Conservation (phyloP, 2,888 invertebrate genomes). For the Patella pellucida region DNA sequence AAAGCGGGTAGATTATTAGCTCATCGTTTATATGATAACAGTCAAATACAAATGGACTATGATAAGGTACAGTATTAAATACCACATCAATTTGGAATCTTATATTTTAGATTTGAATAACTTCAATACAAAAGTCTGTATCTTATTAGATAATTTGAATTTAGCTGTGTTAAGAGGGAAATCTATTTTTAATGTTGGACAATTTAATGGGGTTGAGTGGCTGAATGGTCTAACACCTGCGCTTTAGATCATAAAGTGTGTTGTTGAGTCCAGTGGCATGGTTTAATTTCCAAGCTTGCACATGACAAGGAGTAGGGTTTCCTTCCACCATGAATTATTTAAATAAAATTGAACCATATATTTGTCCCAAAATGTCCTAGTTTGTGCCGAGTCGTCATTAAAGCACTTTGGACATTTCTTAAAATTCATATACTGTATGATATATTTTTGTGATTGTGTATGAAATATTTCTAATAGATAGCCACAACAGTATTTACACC, state of each 20-base stretch:
- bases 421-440: too few relatives aligned
- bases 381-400: too few relatives aligned
- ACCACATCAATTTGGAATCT: neutral
- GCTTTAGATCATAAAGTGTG: too few relatives aligned
- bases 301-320: too few relatives aligned
- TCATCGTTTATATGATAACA: slow-evolving; percentile 54
- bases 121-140: neutral
- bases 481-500: slow-evolving; percentile 68
- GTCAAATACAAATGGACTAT: slow-evolving; percentile 63
- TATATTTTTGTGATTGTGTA: too few relatives aligned
- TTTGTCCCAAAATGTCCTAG: too few relatives aligned
- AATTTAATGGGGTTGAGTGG: neutral
- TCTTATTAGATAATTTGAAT: neutral
- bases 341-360: too few relatives aligned
- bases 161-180: neutral
- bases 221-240: too few relatives aligned
- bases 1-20: slow-evolving; percentile 62
- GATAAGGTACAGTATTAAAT: slow-evolving; percentile 40
- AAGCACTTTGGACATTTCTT: too few relatives aligned
- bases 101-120: neutral
- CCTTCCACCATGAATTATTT: too few relatives aligned
- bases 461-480: slow-evolving; percentile 32
- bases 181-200: neutral
- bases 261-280: too few relatives aligned
- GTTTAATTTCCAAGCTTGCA: too few relatives aligned